These are phyloP conservation scores for Eristalis pertinax DNA, from an alignment of 2,888 invertebrate species.

Conservation along the genomic window DNA sequence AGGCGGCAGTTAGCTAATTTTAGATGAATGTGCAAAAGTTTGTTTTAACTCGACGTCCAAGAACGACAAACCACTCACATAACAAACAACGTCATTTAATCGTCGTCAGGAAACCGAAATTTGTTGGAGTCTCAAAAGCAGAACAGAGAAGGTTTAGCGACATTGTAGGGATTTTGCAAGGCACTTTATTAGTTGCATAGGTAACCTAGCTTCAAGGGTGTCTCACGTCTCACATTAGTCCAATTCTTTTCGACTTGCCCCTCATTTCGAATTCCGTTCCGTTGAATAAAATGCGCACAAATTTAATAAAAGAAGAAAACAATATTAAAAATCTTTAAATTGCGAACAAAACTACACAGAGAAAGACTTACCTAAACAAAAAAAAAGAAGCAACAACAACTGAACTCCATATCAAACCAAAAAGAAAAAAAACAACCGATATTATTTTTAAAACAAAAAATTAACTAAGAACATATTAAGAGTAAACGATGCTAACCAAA, in stretches of 20 bases:
- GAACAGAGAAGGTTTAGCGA: not conserved
- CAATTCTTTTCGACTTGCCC: conserved; percentile 17
- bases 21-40: no score
- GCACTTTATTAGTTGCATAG: not conserved
- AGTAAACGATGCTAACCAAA: conserved; percentile 34
- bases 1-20: no score
- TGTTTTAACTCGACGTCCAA: no score
- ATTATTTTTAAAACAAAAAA: conserved; percentile 47
- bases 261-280: conserved; percentile 10
- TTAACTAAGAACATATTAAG: not conserved
- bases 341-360: conserved; percentile 44
- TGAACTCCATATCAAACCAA: conserved; percentile 75
- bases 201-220: conserved; percentile 1
- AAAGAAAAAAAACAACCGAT: conserved; percentile 53
- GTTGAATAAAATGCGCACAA: conserved; percentile 56
- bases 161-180: not conserved
- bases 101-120: no score
- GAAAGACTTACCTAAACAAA: conserved; percentile 74
- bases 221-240: not conserved
- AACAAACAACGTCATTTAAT: no score
- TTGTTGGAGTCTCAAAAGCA: no score
- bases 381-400: conserved; percentile 52
- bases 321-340: not conserved
- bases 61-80: no score
- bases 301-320: conserved; percentile 27